Evolutionary conservation across 2,888 invertebrate genomes (phyloP), one percentile per base, ranked within the genome.

Genomic region (Rhaphigaster nebulosa): DNA sequence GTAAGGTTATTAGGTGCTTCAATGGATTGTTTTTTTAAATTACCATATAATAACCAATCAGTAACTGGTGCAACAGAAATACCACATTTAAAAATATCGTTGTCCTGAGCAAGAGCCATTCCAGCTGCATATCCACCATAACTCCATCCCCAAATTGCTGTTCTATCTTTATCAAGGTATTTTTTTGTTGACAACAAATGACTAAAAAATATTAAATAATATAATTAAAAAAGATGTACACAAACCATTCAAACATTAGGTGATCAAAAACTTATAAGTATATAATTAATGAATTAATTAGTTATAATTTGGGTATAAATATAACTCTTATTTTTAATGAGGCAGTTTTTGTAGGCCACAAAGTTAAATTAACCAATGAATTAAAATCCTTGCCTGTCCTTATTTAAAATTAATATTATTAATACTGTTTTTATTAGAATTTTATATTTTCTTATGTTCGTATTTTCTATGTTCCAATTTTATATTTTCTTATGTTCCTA

Each of bases 111-210:
- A 91, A 99, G 94, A 4, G 97, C 97, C 95, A 98, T 96, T 10
- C 97, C 97, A 1, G 98, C 96, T 0, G 98, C 97, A 94, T 98
- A 99, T 2, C 99, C 99, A 26, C 99, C 99, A 94, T 99, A 99
- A 93, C 98, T 98, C 99, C 99, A 99, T 90, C 99, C 99, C 98
- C 98, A 99, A 93, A 99, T 98, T 87, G 97, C 98, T 0, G 98
- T 97, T 92, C 96, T 96, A 89, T 95, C 95, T 6, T 95, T 94
- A 94, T 99, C 98, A 91, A 99, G 95, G 94, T 96, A 98, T 1
- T 95, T 93, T 29, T 96, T 94, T 89, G 94, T 95, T 88, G 96
- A 93, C 92, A 97, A 96, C 8, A 96, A 94, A 93, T 95, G 94
- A 93, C 96, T 96, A 88, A 90, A 91, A 88, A 38, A 20, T 34